Evolutionary conservation across 2,113 vertebrate genomes (phyloP).

Genomic region (Anoplopoma fimbria): DNA sequence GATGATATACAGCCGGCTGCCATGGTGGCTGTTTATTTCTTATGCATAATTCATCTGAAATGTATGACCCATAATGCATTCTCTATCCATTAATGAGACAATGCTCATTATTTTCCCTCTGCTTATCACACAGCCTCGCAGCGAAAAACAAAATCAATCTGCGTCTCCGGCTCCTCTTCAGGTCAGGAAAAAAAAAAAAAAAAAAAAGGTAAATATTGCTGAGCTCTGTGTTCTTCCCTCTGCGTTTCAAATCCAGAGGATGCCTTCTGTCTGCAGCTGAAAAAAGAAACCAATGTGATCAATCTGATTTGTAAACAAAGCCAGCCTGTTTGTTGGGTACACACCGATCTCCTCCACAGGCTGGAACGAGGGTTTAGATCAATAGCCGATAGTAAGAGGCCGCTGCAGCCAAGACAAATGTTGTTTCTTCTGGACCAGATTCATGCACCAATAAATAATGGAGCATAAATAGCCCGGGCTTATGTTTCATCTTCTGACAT

Average conservation of each 20-base stretch:
- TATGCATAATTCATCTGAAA: conserved; percentile 74
- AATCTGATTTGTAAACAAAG: conserved; percentile 70
- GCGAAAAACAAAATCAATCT: conserved; percentile 75
- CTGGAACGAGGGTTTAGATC: conserved; percentile 42
- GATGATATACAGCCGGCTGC: conserved; percentile 50
- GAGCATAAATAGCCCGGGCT: conserved; percentile 42
- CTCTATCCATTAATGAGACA: conserved; percentile 73
- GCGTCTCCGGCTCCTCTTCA: conserved; percentile 51
- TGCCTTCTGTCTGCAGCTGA: conserved; percentile 3
- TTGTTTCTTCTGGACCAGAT: conserved; percentile 20
- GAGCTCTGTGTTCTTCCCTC: conserved; percentile 28
- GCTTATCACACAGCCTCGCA: conserved; percentile 57
- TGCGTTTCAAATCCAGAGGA: conserved; percentile 37
- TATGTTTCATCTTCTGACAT: conserved; percentile 49
- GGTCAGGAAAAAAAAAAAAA: conserved; percentile 13
- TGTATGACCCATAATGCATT: conserved; percentile 66
- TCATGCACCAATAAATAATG: conserved; percentile 57
- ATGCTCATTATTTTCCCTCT: conserved; percentile 65
- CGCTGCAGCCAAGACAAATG: conserved; percentile 52
- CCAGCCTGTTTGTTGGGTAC: conserved; percentile 15
- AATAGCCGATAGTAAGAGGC: conserved; percentile 43
- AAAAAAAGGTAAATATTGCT: conserved; percentile 56
- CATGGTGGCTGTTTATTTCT: conserved; percentile 43
- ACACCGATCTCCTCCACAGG: conserved; percentile 26
- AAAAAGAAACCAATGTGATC: conserved; percentile 52